Evolutionary conservation across 2,888 invertebrate species (phyloP).

Genomic region (Lissocephala sabroskyi): DNA sequence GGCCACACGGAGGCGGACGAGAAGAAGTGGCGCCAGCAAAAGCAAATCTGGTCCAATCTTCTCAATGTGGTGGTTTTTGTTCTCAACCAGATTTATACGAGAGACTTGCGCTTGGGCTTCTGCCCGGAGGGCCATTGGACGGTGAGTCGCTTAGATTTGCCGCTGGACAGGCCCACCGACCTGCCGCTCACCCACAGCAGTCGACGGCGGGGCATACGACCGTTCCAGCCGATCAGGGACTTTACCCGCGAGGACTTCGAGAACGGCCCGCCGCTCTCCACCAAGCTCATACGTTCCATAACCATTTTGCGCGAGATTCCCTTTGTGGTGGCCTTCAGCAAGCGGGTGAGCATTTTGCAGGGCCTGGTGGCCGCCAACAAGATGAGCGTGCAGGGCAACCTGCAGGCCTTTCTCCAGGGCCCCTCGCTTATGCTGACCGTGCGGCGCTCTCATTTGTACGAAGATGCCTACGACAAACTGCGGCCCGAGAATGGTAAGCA

Average conservation of each 20-base stretch:
- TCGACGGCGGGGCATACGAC: constrained; percentile 73
- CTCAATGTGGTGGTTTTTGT: constrained; percentile 82
- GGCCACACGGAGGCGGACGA: constrained; percentile 69
- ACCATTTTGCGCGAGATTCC: constrained; percentile 94
- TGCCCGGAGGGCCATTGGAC: constrained; percentile 83
- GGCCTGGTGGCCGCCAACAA: constrained; percentile 76
- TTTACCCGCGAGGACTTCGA: constrained; percentile 78
- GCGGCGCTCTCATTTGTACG: constrained; percentile 94
- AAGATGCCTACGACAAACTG: constrained; percentile 96
- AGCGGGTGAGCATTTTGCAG: constrained; percentile 89
- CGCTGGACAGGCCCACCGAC: constrained; percentile 75
- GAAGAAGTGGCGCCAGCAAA: constrained; percentile 70
- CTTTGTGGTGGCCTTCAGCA: constrained; percentile 93
- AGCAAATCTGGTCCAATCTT: constrained; percentile 84
- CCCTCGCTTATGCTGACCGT: constrained; percentile 84
- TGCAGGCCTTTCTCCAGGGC: constrained; percentile 82
- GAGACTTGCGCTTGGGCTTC: constrained; percentile 88
- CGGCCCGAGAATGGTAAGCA: constrained; percentile 89
- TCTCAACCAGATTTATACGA: constrained; percentile 85
- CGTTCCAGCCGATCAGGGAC: constrained; percentile 75
- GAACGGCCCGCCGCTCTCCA: constrained; percentile 87
- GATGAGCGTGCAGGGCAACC: constrained; percentile 80
- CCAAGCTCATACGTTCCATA: constrained; percentile 88
- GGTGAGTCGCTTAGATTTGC: constrained; percentile 72
- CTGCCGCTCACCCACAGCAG: constrained; percentile 74